Evolutionary conservation across 2,113 vertebrate genomes (phyloP).

Genomic region (Bucco capensis): DNA sequence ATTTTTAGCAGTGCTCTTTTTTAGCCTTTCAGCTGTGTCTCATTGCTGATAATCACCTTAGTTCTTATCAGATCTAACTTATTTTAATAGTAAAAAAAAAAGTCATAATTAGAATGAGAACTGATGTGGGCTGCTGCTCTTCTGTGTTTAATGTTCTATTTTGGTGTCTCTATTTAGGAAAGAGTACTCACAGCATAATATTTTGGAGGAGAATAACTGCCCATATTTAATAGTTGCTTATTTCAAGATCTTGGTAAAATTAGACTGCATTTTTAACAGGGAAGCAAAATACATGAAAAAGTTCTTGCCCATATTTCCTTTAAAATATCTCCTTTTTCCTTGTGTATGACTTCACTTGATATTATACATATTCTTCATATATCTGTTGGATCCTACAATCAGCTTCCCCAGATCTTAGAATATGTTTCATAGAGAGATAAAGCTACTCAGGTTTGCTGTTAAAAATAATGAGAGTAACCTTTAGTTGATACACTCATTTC

Average conservation of each 20-base stretch:
- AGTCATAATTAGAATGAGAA: neutral
- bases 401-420: neutral
- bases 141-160: neutral
- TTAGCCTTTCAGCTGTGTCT: neutral
- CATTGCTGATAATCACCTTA: neutral
- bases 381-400: neutral
- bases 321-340: neutral
- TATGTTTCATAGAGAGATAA: neutral
- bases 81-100: neutral
- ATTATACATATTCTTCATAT: neutral
- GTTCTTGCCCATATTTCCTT: neutral
- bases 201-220: neutral
- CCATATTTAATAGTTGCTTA: neutral
- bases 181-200: neutral
- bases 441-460: neutral
- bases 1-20: neutral
- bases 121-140: neutral
- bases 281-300: neutral
- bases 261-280: neutral
- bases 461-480: constrained; percentile 5
- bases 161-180: neutral
- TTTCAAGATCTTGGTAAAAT: neutral
- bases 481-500: neutral
- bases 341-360: neutral
- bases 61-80: neutral